These are phyloP conservation scores for Agrochola macilenta DNA, from an alignment of 2,888 invertebrate genomes.

Conservation along the genomic window DNA sequence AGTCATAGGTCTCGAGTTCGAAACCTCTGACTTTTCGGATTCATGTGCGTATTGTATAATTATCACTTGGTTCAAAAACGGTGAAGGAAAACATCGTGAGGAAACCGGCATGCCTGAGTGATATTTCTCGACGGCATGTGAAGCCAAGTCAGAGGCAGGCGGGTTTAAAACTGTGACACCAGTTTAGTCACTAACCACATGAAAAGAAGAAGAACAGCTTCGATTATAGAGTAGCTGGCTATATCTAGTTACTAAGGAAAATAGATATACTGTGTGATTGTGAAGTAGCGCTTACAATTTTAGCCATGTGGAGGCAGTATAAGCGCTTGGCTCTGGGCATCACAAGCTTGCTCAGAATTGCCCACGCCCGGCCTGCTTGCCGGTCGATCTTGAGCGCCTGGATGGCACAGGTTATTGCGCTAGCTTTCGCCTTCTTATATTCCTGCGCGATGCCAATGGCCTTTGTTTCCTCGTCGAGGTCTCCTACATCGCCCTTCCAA, in stretches of 20 bases:
- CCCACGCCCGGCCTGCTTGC: conserved; percentile 81
- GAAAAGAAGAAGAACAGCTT: background rate
- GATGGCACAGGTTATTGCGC: conserved; percentile 78
- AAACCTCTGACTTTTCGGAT: no score
- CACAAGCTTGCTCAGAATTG: conserved; percentile 75
- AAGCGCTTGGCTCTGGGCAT: conserved; percentile 76
- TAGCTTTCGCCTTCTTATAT: conserved; percentile 35
- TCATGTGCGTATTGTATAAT: no score
- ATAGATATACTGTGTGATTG: background rate
- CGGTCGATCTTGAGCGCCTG: conserved; percentile 83
- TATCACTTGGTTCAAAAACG: no score
- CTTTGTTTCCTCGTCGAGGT: background rate
- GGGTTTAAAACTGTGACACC: no score
- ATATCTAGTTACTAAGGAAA: background rate
- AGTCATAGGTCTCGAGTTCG: no score
- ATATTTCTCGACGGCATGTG: no score
- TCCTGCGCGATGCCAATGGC: no score
- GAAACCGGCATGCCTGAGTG: no score
- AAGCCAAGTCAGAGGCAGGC: no score
- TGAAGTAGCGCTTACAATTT: conserved; percentile 67
- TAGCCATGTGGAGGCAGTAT: conserved; percentile 81
- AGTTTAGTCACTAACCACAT: no score
- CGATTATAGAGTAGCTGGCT: background rate
- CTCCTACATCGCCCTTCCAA: background rate
- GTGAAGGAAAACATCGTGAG: no score